phyloP scores from a whole-genome alignment of 2,113 vertebrate species.

The Mohoua ochrocephala region DNA sequence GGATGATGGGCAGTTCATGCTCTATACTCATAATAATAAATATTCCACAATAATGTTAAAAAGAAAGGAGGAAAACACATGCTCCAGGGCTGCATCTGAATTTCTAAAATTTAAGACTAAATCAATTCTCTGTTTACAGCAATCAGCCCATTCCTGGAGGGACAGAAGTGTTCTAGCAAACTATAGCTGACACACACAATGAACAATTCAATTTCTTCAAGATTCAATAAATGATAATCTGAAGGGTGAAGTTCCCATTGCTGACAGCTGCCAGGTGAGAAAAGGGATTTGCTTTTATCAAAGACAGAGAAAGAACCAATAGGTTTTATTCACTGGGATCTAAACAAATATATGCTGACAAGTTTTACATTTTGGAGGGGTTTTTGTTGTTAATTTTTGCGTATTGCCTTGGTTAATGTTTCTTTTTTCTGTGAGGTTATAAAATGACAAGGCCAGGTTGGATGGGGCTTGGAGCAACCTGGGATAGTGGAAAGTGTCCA shows the following conservation, averaged over 20 bases:
- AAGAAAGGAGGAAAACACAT: not conserved
- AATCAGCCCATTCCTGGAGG: not conserved
- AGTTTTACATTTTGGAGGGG: not conserved
- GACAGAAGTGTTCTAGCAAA: not conserved
- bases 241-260: not conserved
- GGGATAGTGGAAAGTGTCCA: not conserved
- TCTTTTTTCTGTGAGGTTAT: not conserved
- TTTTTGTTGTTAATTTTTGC: not conserved
- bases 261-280: slow-evolving; percentile 44
- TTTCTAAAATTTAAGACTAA: not conserved
- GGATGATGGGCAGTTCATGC: not conserved
- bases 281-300: slow-evolving; percentile 17
- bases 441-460: not conserved
- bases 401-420: not conserved
- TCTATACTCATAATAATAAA: not conserved
- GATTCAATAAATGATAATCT: slow-evolving; percentile 48
- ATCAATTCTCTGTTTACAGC: not conserved
- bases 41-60: not conserved
- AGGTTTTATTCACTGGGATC: not conserved
- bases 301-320: not conserved
- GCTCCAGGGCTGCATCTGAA: not conserved
- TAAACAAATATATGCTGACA: not conserved
- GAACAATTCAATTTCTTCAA: slow-evolving; percentile 46
- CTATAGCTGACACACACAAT: slow-evolving; percentile 13
- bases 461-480: not conserved